A percentile compares a stretch with the other conserved stretches of the same genome.
phyloP scores from a whole-genome alignment of 2,113 vertebrate species.

The Gymnocephalus cernua region DNA sequence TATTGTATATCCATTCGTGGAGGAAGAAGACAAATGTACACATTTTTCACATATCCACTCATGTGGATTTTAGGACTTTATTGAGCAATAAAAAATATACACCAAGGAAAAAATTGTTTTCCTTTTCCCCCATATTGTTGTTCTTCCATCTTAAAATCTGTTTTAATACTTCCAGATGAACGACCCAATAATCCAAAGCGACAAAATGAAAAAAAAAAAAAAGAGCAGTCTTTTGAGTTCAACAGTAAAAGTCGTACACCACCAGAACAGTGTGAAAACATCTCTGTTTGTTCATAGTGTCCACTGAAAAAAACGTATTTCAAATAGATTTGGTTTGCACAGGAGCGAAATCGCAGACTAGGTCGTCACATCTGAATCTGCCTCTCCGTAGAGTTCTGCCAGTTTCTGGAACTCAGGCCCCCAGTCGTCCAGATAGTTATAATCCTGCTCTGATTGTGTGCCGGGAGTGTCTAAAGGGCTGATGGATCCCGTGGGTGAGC shows the following conservation, averaged over 20 bases:
- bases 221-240: slow-evolving; percentile 87
- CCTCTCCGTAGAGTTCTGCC: slow-evolving; percentile 94
- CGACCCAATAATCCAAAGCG: slow-evolving; percentile 87
- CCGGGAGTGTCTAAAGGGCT: slow-evolving; percentile 93
- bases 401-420: slow-evolving; percentile 95
- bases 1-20: slow-evolving; percentile 7
- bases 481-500: slow-evolving; percentile 93
- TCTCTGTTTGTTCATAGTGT: slow-evolving; percentile 69
- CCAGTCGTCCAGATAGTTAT: slow-evolving; percentile 93
- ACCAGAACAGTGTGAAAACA: slow-evolving; percentile 82
- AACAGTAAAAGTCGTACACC: slow-evolving; percentile 86
- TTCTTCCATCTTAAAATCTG: slow-evolving; percentile 84
- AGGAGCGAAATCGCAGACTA: slow-evolving; percentile 77
- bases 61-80: slow-evolving; percentile 92
- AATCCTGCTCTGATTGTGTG: slow-evolving; percentile 90
- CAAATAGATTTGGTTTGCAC: slow-evolving; percentile 67
- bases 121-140: slow-evolving; percentile 79
- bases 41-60: slow-evolving; percentile 86
- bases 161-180: slow-evolving; percentile 83
- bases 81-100: slow-evolving; percentile 97
- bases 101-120: slow-evolving; percentile 91
- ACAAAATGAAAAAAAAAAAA: slow-evolving; percentile 67
- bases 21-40: slow-evolving; percentile 76
- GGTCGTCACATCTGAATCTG: slow-evolving; percentile 79
- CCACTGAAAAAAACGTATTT: slow-evolving; percentile 70